Evolutionary conservation across 2,113 vertebrate species (phyloP), one percentile per base, ranked within the genome.

Genomic region (Xiphophorus couchianus): DNA sequence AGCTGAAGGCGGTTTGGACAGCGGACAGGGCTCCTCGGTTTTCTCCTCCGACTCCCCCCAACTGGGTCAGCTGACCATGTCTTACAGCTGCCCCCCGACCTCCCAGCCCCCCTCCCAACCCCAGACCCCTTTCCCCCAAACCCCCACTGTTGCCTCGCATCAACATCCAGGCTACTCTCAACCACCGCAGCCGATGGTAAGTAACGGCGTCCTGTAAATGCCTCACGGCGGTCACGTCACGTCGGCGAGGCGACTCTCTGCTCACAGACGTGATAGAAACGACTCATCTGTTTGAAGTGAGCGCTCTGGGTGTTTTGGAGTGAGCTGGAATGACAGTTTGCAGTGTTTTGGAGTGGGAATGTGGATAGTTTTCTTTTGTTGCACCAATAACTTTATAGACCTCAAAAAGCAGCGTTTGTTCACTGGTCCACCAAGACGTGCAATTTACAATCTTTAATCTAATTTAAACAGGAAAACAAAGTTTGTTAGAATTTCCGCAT

Each of bases 1-100:
- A 98, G 97, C 96, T 71, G 97, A 98, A 72, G 95, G 94, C 11
- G 95, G 94, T 0, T 54, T 94, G 89, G 98, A 99, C 94, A 98
- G 96, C 78, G 96, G 98, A 76, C 96, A 97, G 80, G 96, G 97
- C 12, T 98, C 97, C 4, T 97, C 96, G 0, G 89, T 98, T 69
- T 97, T 97, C 87, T 95, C 96, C 66, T 77, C 89, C 1, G 91
- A 93, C 0, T 96, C 97, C 74, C 95, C 96, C 2, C 94, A 95
- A 86, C 92, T 95, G 75, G 94, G 94, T 81, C 97, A 98, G 66
- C 96, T 96, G 86, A 90, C 91, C 64, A 95, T 96, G 93, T 97
- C 97, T 0, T 98, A 97, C 79, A 95, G 95, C 68, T 95, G 97
- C 80, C 95, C 96, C 48, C 80, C 88, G 28, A 65, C 89, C 22